Evolutionary conservation across 2,888 invertebrate genomes (phyloP).

Genomic region (Neocrepidodera transversa): DNA sequence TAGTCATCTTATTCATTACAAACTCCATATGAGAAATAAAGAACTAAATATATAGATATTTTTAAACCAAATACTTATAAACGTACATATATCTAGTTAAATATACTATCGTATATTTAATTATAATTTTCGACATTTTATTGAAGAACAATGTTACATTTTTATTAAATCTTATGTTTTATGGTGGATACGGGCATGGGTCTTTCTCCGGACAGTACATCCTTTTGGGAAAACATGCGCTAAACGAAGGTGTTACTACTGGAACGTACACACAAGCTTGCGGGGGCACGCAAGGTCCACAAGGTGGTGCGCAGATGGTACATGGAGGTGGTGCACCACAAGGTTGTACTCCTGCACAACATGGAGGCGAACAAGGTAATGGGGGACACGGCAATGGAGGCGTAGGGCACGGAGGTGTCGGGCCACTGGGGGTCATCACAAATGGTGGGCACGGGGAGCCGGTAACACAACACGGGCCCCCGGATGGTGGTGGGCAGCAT

Average conservation of each 20-base stretch:
- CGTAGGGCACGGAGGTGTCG: conserved; percentile 1
- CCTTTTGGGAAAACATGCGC: background rate
- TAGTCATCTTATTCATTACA: too few relatives aligned
- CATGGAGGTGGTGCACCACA: conserved; percentile 7
- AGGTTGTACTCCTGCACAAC: background rate
- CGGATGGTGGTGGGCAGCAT: background rate
- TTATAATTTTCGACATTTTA: too few relatives aligned
- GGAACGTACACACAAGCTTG: conserved; percentile 11
- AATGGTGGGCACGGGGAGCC: background rate
- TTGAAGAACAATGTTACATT: too few relatives aligned
- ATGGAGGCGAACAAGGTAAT: conserved; percentile 1
- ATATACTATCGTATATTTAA: too few relatives aligned
- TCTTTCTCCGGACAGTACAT: background rate
- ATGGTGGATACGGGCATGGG: background rate
- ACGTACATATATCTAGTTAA: too few relatives aligned
- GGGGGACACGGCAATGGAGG: background rate
- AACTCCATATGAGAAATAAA: too few relatives aligned
- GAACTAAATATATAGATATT: too few relatives aligned
- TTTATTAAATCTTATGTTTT: too few relatives aligned
- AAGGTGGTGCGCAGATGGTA: conserved; percentile 1
- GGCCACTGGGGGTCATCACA: conserved; percentile 1
- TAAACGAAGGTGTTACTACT: conserved; percentile 5
- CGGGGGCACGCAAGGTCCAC: background rate
- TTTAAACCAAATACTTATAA: too few relatives aligned
- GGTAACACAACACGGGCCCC: conserved; percentile 5